Conservation (phyloP, 2,888 invertebrate genomes). For the Uloborus plumipes region DNA sequence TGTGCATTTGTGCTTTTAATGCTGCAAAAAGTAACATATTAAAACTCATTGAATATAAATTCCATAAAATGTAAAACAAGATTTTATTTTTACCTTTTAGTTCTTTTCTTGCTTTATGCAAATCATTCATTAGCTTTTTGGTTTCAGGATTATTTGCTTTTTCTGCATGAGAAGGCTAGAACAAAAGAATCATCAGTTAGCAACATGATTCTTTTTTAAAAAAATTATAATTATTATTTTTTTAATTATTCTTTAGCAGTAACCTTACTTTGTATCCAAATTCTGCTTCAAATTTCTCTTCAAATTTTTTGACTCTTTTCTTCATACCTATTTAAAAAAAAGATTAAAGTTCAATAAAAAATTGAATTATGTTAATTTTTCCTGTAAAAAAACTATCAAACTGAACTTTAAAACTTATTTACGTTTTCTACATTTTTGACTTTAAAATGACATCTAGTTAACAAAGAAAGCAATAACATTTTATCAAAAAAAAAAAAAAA, state of each 20-base stretch:
- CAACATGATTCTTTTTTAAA: background rate
- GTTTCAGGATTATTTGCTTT: conserved; percentile 87
- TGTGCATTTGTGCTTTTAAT: too few relatives aligned
- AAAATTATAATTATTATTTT: background rate
- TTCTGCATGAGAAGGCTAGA: conserved; percentile 83
- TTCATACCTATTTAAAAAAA: conserved; percentile 75
- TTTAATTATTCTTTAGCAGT: background rate
- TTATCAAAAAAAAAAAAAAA: too few relatives aligned
- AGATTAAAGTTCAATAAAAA: background rate
- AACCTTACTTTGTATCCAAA: conserved; percentile 77
- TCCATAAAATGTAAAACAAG: too few relatives aligned
- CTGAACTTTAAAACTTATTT: too few relatives aligned
- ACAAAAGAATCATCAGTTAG: background rate
- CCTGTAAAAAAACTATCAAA: too few relatives aligned
- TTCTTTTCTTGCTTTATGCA: conserved; percentile 85
- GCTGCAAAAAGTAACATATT: too few relatives aligned
- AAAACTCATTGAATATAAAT: too few relatives aligned
- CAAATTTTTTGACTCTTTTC: conserved; percentile 85
- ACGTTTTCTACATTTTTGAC: too few relatives aligned
- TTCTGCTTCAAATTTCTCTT: conserved; percentile 84
- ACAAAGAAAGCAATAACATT: too few relatives aligned
- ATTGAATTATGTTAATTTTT: background rate
- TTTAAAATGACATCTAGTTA: too few relatives aligned
- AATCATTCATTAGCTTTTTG: conserved; percentile 83
- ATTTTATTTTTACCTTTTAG: conserved; percentile 75